phyloP scores from a whole-genome alignment of 2,113 vertebrate species.

The Podarcis cretensis region DNA sequence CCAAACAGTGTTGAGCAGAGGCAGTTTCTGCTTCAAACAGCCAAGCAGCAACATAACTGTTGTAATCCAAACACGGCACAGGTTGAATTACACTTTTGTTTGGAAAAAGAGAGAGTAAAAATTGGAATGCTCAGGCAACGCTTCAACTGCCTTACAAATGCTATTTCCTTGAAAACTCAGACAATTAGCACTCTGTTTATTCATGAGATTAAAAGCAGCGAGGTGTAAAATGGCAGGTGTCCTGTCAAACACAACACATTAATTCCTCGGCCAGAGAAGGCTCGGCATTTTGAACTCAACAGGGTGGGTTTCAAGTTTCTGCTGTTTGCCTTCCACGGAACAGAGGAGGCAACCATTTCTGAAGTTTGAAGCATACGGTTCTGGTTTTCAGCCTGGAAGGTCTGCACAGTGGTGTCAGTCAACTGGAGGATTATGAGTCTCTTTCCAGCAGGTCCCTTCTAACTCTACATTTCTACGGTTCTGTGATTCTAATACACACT shows the following conservation, averaged over 20 bases:
- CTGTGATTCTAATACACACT: no score
- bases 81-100: constrained; percentile 22
- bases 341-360: fast-evolving
- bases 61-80: constrained; percentile 30
- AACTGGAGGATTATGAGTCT: background rate
- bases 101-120: background rate
- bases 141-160: constrained; percentile 15
- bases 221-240: constrained; percentile 34
- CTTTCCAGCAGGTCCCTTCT: no score
- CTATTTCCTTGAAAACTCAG: constrained; percentile 35
- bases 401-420: fast-evolving
- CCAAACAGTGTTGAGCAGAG: constrained; percentile 27
- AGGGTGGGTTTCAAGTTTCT: background rate
- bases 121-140: constrained; percentile 36
- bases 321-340: fast-evolving
- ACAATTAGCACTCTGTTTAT: constrained; percentile 43
- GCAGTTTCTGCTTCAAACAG: constrained; percentile 33
- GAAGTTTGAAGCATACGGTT: background rate
- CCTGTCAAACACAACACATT: background rate
- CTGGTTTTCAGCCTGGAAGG: background rate
- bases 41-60: constrained; percentile 8
- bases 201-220: constrained; percentile 32
- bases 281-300: constrained; percentile 23
- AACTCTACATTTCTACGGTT: no score
- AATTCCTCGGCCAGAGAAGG: constrained; percentile 13